Conservation (phyloP, 2,888 invertebrate genomes). For the Bibio marci region DNA sequence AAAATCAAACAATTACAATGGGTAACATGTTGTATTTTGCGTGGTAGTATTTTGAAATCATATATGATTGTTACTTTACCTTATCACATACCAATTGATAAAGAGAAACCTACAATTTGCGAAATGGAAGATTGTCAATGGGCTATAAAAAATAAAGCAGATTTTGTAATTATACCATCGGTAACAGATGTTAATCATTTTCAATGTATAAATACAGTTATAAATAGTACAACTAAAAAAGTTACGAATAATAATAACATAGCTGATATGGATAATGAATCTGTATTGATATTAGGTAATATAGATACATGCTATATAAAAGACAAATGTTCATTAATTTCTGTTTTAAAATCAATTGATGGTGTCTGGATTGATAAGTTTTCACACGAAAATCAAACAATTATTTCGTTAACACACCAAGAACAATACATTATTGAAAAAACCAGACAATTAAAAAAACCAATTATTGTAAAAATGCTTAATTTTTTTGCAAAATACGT, state of each 20-base stretch:
- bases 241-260: too few relatives aligned
- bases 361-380: conserved; percentile 23
- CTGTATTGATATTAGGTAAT: background rate
- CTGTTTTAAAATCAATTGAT: conserved; percentile 19
- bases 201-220: conserved; percentile 12
- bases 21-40: conserved; percentile 17
- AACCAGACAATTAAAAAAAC: conserved; percentile 17
- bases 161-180: conserved; percentile 19
- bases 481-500: conserved; percentile 6
- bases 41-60: conserved; percentile 18
- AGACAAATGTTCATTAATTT: conserved; percentile 6
- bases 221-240: background rate
- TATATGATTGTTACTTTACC: conserved; percentile 23
- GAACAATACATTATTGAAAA: conserved; percentile 17
- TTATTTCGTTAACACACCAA: background rate
- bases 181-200: conserved; percentile 18
- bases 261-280: too few relatives aligned
- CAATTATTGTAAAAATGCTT: conserved; percentile 22
- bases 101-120: conserved; percentile 11
- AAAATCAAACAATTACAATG: conserved; percentile 13
- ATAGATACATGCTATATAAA: background rate
- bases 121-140: conserved; percentile 17
- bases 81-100: conserved; percentile 9
- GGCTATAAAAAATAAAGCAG: conserved; percentile 15
- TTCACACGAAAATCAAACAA: conserved; percentile 1